Evolutionary conservation across 2,888 invertebrate genomes (phyloP), one percentile per base, ranked within the genome.

Genomic region (Lacanobia wlatinum): DNA sequence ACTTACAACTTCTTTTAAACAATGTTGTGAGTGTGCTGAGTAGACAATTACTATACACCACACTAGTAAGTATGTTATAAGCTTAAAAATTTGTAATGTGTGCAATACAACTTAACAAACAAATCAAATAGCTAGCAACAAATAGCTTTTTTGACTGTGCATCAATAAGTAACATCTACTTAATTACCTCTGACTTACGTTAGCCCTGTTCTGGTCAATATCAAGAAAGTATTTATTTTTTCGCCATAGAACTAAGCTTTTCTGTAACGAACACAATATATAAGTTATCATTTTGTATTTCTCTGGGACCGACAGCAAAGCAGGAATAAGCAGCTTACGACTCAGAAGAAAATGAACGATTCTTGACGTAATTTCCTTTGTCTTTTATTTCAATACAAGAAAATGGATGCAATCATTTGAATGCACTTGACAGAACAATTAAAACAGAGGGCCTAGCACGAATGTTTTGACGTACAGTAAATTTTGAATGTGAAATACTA

Each of bases 251-350:
- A 59, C 4, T 28, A 55, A 55, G 34, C 53, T 50, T 34, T 55
- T 50, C 23, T 59, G 48, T 63, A 55, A 76, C 34, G 4, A 64
- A 48, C 16, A 55, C 50, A 60, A 76, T 60, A 60, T 53, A 70
- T 63, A 70, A 76, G 76, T 50, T 60, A 70, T 64, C 34, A 70
- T 60, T 59, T 50, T 38, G 21, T 60, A n/a, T 16, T 18, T 28
- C n/a, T 46, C 64, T 64, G 28, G 50, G 0, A 56, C 16, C 12
- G n/a, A 60, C 21, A 60, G n/a, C 28, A 16, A 12, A 59, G 61
- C 34, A 52, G 53, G 10, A 46, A 61, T 77, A 76, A 76, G 70
- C 38, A 8, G 77, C 70, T 76, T 70, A 61, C 28, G n/a, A 61
- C 23, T 52, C 55, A n/a, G 14, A 48, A 69, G 43, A 60, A 60